A percentile compares a stretch with the other conserved stretches of the same genome.
Evolutionary conservation across 2,888 invertebrate genomes (phyloP).

Genomic region (Bruchidius siliquastri): DNA sequence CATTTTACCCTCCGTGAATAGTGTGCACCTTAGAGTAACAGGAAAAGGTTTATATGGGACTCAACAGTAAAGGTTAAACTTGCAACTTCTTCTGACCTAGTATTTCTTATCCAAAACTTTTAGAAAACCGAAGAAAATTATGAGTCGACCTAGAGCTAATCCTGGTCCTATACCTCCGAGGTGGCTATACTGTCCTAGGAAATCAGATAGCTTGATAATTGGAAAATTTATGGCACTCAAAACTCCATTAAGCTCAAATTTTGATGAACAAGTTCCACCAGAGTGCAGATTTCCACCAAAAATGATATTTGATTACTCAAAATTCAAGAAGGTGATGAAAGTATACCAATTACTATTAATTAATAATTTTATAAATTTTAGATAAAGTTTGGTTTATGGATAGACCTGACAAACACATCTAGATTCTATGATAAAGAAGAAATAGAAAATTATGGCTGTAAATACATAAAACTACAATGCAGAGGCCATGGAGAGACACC

Average conservation of each 20-base stretch:
- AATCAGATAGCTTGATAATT: constrained; percentile 65
- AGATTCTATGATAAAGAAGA: constrained; percentile 85
- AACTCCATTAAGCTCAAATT: constrained; percentile 81
- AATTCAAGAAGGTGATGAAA: constrained; percentile 62
- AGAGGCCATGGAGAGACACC: constrained; percentile 93
- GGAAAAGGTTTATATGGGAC: background rate
- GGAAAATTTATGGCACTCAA: constrained; percentile 91
- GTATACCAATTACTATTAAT: constrained; percentile 27
- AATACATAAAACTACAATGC: constrained; percentile 85
- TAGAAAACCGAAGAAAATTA: constrained; percentile 8
- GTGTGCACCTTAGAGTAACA: too few relatives aligned
- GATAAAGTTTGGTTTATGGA: constrained; percentile 89
- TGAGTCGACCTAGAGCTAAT: constrained; percentile 36
- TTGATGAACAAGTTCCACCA: constrained; percentile 79
- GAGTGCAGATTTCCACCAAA: constrained; percentile 79
- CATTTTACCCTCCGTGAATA: background rate
- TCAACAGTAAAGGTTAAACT: background rate
- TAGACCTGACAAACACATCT: constrained; percentile 93
- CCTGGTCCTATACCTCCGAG: constrained; percentile 74
- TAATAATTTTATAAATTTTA: constrained; percentile 35
- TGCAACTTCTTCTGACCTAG: background rate
- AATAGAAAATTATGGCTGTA: constrained; percentile 70
- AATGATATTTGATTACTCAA: constrained; percentile 80
- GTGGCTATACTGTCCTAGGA: constrained; percentile 86
- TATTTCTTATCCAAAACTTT: background rate